A percentile compares a stretch with the other conserved stretches of the same genome.
Evolutionary conservation across 2,113 vertebrate species (phyloP).

Genomic region (Aegithalos caudatus): DNA sequence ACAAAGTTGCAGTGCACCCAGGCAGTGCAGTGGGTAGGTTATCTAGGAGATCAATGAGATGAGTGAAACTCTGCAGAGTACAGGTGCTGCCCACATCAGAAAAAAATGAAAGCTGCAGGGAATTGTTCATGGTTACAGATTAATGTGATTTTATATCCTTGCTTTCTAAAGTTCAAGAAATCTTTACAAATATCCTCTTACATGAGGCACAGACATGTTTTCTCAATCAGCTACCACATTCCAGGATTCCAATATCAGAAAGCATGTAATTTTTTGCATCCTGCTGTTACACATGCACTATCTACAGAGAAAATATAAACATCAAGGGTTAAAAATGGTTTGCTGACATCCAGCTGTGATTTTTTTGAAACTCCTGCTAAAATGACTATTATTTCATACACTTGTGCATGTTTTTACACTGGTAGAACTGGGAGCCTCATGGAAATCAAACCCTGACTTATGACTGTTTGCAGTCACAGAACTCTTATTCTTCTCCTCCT

Average conservation of each 20-base stretch:
- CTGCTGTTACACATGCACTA: neutral
- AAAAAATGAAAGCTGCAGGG: neutral
- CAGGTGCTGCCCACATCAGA: neutral
- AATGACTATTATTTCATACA: neutral
- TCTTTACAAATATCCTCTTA: neutral
- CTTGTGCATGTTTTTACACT: neutral
- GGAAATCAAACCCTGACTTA: neutral
- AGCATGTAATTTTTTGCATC: neutral
- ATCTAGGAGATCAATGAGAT: neutral
- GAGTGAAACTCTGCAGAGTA: neutral
- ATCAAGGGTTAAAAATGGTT: neutral
- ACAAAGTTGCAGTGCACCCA: neutral
- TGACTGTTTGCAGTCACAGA: rapidly evolving
- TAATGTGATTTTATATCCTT: neutral
- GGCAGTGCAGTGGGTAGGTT: neutral
- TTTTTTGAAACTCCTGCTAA: neutral
- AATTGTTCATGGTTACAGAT: neutral
- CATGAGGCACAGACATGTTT: neutral
- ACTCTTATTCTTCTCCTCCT: neutral
- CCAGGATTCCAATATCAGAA: neutral
- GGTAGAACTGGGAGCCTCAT: neutral
- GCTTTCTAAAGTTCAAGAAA: neutral
- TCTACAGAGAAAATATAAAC: neutral
- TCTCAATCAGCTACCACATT: neutral
- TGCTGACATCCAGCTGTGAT: neutral